phyloP scores from a whole-genome alignment of 2,113 vertebrate genomes.

The Raphicerus campestris region DNA sequence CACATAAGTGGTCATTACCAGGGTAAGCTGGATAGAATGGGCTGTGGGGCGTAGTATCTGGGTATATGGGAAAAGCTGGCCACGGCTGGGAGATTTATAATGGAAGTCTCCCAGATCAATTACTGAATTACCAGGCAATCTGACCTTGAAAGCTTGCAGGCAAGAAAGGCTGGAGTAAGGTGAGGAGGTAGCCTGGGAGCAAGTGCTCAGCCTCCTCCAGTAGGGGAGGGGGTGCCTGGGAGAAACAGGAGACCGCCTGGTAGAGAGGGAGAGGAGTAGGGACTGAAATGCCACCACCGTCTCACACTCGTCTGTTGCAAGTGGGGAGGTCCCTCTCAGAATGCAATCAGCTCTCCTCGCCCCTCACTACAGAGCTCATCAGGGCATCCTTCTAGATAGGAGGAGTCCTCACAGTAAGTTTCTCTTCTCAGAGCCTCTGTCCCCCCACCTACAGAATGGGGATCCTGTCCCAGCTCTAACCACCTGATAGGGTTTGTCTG shows the following conservation, averaged over 20 bases:
- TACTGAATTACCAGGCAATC: too few species aligned
- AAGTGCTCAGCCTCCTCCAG: too few species aligned
- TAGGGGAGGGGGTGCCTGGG: not conserved
- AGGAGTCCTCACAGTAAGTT: not conserved
- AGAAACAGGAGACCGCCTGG: accelerated
- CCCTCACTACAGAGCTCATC: not conserved
- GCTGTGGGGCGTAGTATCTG: too few species aligned
- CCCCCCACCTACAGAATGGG: not conserved
- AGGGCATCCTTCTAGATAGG: not conserved
- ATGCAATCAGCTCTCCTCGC: not conserved
- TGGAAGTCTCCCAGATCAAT: too few species aligned
- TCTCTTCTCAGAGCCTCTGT: not conserved
- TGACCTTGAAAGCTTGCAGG: too few species aligned
- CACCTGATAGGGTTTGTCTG: not conserved
- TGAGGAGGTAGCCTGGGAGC: too few species aligned
- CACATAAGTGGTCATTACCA: too few species aligned
- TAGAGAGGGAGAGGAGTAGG: not conserved
- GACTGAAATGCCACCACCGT: not conserved
- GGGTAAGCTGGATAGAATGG: too few species aligned
- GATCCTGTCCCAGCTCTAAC: not conserved
- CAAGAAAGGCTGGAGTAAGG: too few species aligned
- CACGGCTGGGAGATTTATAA: too few species aligned
- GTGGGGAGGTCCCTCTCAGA: not conserved
- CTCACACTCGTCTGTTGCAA: not conserved
- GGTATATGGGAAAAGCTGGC: too few species aligned